Evolutionary conservation across 2,888 invertebrate genomes (phyloP), one percentile per base, ranked within the genome.

Genomic region (Coenonympha arcania): DNA sequence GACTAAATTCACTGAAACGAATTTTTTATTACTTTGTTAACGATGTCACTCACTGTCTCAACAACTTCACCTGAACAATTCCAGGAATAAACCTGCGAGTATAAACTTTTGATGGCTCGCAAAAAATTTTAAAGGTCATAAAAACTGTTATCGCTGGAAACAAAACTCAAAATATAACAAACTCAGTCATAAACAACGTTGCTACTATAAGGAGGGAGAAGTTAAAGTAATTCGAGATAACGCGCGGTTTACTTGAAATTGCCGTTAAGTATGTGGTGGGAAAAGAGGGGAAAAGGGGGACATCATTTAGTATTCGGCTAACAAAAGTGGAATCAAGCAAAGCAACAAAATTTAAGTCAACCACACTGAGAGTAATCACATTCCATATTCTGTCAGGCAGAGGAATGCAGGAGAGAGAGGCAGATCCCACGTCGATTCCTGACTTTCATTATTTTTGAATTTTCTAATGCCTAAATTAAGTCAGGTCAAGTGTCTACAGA

Each of bases 251-350:
- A 69, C 70, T 72, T 65, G 66, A 72, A 77, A 78, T 82, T 77
- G 73, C 71, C 72, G 73, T 71, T 83, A 83, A 82, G 83, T 82
- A 78, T 79, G 79, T 78, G 79, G 76, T 71, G 72, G 75, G 66
- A 68, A 68, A 4, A 15, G 31, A 74, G 76, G 73, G 76, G 9
- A 20, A n/a, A 1, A n/a, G 76, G 76, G 73, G 16, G 11, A 40
- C 43, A 76, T n/a, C n/a, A n/a, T n/a, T n/a, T n/a, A n/a, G n/a
- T n/a, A n/a, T n/a, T n/a, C n/a, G n/a, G n/a, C n/a, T n/a, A n/a
- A n/a, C n/a, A n/a, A n/a, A n/a, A n/a, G n/a, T n/a, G n/a, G n/a
- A n/a, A n/a, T n/a, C n/a, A n/a, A n/a, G n/a, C n/a, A n/a, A n/a
- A n/a, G n/a, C n/a, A n/a, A n/a, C n/a, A n/a, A n/a, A n/a, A n/a